Percentiles rank a stretch among this genome's conserved stretches.
phyloP scores from a whole-genome alignment of 2,888 invertebrate species.

The Conus canariensis region DNA sequence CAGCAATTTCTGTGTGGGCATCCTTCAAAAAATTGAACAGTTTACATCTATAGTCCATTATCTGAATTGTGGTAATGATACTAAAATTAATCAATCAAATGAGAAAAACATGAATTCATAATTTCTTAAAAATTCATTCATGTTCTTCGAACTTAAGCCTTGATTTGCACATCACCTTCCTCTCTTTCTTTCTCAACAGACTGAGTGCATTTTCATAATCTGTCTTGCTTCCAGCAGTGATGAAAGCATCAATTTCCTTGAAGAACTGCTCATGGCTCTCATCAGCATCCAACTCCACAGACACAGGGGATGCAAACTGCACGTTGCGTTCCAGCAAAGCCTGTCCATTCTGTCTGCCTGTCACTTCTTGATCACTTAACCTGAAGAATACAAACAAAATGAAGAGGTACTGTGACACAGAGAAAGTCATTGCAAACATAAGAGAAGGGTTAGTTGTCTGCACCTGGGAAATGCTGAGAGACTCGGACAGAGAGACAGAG shows the following conservation, averaged over 20 bases:
- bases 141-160: too few relatives aligned
- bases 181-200: conserved; percentile 66
- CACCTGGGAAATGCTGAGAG: too few relatives aligned
- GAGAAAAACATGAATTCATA: too few relatives aligned
- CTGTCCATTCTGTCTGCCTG: conserved; percentile 8
- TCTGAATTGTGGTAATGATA: too few relatives aligned
- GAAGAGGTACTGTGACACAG: background rate
- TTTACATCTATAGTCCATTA: too few relatives aligned
- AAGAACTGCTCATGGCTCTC: conserved; percentile 53
- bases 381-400: background rate
- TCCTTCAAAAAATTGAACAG: too few relatives aligned
- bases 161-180: background rate
- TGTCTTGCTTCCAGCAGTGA: conserved; percentile 72
- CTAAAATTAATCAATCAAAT: too few relatives aligned
- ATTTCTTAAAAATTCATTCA: too few relatives aligned
- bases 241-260: conserved; percentile 73
- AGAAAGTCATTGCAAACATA: background rate
- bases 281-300: conserved; percentile 22
- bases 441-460: too few relatives aligned
- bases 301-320: conserved; percentile 36
- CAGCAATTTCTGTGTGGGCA: too few relatives aligned
- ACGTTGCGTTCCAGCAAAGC: conserved; percentile 27
- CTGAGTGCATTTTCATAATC: conserved; percentile 76
- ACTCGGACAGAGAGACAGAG: too few relatives aligned
- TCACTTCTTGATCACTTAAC: background rate